phyloP scores from a whole-genome alignment of 92 coral and sea anemone species.

The Chrysogorgia sp. region DNA sequence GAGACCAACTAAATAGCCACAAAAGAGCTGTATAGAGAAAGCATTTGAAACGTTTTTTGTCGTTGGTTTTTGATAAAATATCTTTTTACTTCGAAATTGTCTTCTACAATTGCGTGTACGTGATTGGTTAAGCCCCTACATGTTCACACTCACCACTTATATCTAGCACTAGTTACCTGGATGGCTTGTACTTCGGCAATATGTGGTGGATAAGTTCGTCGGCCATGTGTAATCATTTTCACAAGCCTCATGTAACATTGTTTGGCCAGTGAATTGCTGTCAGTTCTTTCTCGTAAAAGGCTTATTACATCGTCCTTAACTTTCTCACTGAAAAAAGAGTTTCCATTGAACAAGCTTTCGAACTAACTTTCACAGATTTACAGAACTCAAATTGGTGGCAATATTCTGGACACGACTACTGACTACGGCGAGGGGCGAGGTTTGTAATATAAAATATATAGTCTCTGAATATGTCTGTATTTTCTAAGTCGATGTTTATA shows the following conservation, averaged over 20 bases:
- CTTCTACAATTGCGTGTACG: background rate
- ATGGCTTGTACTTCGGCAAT: slow-evolving; percentile 42
- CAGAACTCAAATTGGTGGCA: background rate
- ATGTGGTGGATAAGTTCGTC: slow-evolving; percentile 47
- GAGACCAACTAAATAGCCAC: too few relatives aligned
- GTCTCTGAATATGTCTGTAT: too few relatives aligned
- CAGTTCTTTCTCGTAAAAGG: slow-evolving; percentile 35
- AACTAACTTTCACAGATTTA: background rate
- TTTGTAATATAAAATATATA: too few relatives aligned
- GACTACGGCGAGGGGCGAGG: too few relatives aligned
- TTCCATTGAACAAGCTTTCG: background rate
- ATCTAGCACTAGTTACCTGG: slow-evolving; percentile 5
- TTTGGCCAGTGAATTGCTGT: slow-evolving; percentile 24
- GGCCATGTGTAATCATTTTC: slow-evolving; percentile 41
- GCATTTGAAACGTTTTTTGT: too few relatives aligned
- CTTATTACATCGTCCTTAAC: slow-evolving; percentile 31
- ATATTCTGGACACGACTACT: background rate
- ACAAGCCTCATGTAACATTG: slow-evolving; percentile 42
- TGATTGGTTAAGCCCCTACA: background rate
- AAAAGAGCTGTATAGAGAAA: too few relatives aligned
- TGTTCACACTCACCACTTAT: too few relatives aligned
- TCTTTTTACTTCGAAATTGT: too few relatives aligned
- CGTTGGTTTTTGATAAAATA: background rate
- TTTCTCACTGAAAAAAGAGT: slow-evolving; percentile 4
- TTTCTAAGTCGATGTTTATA: too few relatives aligned